These are phyloP conservation scores for Phyllotis vaccarum DNA, from an alignment of 2,797 vertebrate species.

Conservation along the genomic window DNA sequence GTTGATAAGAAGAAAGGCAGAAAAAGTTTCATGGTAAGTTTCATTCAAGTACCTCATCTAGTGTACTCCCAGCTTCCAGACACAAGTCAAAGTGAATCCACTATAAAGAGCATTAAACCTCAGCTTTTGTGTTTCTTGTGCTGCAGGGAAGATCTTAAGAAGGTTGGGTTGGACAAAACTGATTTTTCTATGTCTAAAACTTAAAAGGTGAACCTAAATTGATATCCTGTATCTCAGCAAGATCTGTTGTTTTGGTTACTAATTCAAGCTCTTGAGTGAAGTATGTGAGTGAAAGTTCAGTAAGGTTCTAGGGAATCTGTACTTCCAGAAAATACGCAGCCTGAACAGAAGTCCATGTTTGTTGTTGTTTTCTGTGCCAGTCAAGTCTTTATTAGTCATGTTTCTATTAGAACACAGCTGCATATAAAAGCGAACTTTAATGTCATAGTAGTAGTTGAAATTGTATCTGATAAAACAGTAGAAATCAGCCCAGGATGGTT, in stretches of 20 bases:
- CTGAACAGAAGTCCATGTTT: neutral
- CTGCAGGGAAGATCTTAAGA: slow-evolving; percentile 4
- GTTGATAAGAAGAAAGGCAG: neutral
- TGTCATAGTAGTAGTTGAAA: neutral
- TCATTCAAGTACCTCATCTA: neutral
- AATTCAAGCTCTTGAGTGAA: slow-evolving; percentile 12
- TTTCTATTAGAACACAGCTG: neutral
- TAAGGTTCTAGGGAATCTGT: slow-evolving; percentile 33
- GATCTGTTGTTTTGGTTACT: slow-evolving; percentile 29
- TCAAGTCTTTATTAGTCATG: neutral
- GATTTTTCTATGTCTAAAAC: neutral
- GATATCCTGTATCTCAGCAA: neutral
- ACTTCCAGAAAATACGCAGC: slow-evolving; percentile 25
- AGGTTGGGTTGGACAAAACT: neutral
- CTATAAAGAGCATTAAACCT: slow-evolving; percentile 36
- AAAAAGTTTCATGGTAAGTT: neutral
- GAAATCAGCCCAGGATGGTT: neutral
- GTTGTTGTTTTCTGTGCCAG: neutral
- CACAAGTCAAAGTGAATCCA: neutral
- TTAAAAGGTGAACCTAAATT: slow-evolving; percentile 13
- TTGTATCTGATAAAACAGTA: neutral
- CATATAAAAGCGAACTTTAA: neutral
- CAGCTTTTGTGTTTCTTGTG: neutral
- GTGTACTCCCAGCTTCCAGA: neutral
- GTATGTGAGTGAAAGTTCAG: neutral